Evolutionary conservation across 2,888 invertebrate species (phyloP), one percentile per base, ranked within the genome.

Genomic region (Cosmopolites sordidus): DNA sequence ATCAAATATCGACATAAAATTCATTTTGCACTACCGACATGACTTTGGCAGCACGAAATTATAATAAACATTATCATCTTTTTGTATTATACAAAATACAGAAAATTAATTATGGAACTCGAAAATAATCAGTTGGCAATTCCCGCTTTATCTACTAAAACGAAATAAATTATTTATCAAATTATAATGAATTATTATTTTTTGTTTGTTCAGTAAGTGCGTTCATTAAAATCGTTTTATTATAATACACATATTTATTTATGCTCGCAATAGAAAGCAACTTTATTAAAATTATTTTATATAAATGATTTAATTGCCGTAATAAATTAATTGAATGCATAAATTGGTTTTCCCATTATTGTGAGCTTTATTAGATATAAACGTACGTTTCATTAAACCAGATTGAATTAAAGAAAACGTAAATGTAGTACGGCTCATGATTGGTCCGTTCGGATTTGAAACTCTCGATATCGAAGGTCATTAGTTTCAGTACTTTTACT

Each of bases 201-300:
- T 49, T 43, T 49, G 40, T 16, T 6, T 27, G 2, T 18, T 37
- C 30, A 38, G 22, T 49, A 49, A 33, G 29, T 16, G 33, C 17
- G 42, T 45, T 37, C 30, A 45, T 48, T 29, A 37, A 16, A 22
- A 43, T 43, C n/a, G 38, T 39, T 39, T 38, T 38, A 46, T 46
- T 43, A 22, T 15, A 22, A 46, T 22, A 15, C 14, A 9, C 30
- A 48, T 42, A 48, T 48, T 33, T 30, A 41, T 48, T 16, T 40
- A 22, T 22, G 46, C 5, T 12, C 5, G 16, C 8, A 27, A 29
- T 44, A 44, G 15, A 29, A 44, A 14, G 30, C 27, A 12, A 43
- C 33, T 48, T 43, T 42, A 42, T 48, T 16, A 48, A 38, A 45
- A 2, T 46, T 42, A 48, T 48, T 48, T 33, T 18, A 48, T 48